Percentiles rank a stretch among this genome's conserved stretches.
Conservation (phyloP, 2,113 vertebrate genomes). For the Himantopus leucocephalus region DNA sequence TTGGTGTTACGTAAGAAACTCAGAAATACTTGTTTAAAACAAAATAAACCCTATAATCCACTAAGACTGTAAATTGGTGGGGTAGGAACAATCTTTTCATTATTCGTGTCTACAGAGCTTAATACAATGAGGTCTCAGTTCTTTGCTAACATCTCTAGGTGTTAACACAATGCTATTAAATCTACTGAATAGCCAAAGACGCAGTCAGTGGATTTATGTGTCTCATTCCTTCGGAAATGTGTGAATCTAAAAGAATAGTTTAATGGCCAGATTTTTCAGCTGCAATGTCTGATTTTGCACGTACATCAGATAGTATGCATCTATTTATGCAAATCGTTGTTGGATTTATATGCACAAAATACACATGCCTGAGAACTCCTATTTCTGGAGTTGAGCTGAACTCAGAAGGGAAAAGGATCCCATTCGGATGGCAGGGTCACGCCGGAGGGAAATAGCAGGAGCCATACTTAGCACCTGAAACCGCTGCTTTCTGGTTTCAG, state of each 20-base stretch:
- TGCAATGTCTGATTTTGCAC: constrained; percentile 49
- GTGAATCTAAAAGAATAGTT: constrained; percentile 1
- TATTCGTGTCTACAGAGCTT: constrained; percentile 17
- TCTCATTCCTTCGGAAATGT: constrained; percentile 41
- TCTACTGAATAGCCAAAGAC: constrained; percentile 36
- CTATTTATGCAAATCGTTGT: constrained; percentile 43
- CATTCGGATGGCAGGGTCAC: neutral
- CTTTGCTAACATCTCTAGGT: constrained; percentile 47
- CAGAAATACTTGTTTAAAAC: constrained; percentile 29
- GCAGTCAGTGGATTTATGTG: constrained; percentile 49
- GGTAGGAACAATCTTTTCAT: constrained; percentile 51
- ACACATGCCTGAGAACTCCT: constrained; percentile 4
- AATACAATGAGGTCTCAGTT: constrained; percentile 56
- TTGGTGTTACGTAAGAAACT: constrained; percentile 13
- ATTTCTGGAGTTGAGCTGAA: neutral
- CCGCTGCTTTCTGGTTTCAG: neutral
- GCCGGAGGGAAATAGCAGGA: neutral
- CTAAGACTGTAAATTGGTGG: constrained; percentile 51
- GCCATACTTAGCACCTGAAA: neutral
- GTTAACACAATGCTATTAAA: constrained; percentile 66
- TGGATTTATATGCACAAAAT: constrained; percentile 35
- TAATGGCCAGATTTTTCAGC: constrained; percentile 57
- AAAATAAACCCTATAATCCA: constrained; percentile 51
- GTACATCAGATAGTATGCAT: constrained; percentile 46
- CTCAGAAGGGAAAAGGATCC: neutral